Conservation (phyloP, 2,113 vertebrate genomes). For the Glaucomys volans region DNA sequence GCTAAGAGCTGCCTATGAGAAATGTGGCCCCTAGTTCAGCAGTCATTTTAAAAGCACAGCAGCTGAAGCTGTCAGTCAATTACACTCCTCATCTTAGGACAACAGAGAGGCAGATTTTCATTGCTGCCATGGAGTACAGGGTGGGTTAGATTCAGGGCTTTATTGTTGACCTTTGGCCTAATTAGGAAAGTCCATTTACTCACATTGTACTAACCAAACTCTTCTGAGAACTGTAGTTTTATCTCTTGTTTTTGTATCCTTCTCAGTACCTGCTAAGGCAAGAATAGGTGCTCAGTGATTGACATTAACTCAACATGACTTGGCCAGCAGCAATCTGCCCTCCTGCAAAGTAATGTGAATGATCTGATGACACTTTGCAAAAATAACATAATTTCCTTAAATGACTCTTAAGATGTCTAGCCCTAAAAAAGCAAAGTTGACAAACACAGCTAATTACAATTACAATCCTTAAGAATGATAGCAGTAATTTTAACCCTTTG, state of each 20-base stretch:
- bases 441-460: conserved; percentile 27
- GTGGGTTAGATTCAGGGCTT: background rate
- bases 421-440: conserved; percentile 14
- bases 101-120: conserved; percentile 24
- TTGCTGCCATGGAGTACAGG: background rate
- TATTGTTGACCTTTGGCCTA: background rate
- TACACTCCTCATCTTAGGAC: background rate
- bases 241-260: background rate
- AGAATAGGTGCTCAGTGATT: conserved; percentile 9
- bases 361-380: conserved; percentile 30
- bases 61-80: background rate
- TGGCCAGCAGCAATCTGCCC: background rate
- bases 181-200: background rate
- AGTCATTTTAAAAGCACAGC: background rate
- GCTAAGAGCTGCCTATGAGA: background rate
- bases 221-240: background rate
- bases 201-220: background rate
- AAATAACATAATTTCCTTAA: conserved; percentile 39
- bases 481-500: background rate
- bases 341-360: conserved; percentile 23
- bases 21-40: background rate
- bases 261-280: background rate
- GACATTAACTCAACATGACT: background rate
- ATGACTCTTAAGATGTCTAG: background rate
- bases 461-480: conserved; percentile 34